Evolutionary conservation across 1,140 invertebrate genomes (phyloP).

Genomic region (Formica exsecta): DNA sequence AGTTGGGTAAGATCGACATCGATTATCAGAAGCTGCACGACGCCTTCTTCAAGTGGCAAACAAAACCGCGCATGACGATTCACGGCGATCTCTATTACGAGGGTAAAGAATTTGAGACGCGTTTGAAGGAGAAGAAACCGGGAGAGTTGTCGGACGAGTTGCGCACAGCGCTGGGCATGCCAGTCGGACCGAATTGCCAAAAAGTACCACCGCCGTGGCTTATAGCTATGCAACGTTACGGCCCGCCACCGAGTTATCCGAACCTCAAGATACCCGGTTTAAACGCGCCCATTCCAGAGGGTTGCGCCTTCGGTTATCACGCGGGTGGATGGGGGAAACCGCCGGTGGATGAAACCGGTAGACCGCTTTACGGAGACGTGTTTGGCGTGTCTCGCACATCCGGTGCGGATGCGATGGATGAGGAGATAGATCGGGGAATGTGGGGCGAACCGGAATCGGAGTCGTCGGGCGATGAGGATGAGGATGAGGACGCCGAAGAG

Average conservation of each 20-base stretch:
- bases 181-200: constrained; percentile 95
- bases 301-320: constrained; percentile 99
- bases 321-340: constrained; percentile 99
- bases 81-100: constrained; percentile 99
- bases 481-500: constrained; percentile 92
- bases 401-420: constrained; percentile 91
- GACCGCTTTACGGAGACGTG: constrained; percentile 99
- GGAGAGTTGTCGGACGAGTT: constrained; percentile 98
- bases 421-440: constrained; percentile 95
- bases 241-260: constrained; percentile 99
- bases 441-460: constrained; percentile 99
- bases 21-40: constrained; percentile 99
- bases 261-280: constrained; percentile 98
- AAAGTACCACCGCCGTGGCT: constrained; percentile 99
- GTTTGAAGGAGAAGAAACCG: constrained; percentile 99
- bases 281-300: constrained; percentile 97
- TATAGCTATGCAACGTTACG: constrained; percentile 99
- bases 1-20: constrained; percentile 99
- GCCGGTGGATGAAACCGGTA: constrained; percentile 99
- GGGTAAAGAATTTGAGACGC: constrained; percentile 99
- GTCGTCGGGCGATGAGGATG: constrained; percentile 95
- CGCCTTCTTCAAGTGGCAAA: constrained; percentile 99
- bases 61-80: constrained; percentile 99
- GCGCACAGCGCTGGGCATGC: constrained; percentile 99
- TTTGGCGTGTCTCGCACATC: constrained; percentile 90